Evolutionary conservation across 2,888 invertebrate genomes (phyloP).

Genomic region (Stictocephala bisonia): DNA sequence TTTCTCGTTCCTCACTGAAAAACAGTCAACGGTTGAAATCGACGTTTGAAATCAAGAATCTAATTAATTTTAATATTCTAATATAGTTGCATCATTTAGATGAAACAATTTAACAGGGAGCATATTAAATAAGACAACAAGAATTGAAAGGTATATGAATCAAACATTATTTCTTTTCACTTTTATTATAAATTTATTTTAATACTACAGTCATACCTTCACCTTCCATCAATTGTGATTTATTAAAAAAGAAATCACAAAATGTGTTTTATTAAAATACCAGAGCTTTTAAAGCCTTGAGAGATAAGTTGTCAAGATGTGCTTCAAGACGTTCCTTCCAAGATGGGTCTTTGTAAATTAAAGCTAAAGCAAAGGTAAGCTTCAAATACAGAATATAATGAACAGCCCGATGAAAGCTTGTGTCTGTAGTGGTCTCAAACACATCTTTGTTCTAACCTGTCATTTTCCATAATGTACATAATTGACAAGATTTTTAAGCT

Average conservation of each 20-base stretch:
- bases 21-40: too few relatives aligned
- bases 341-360: slow-evolving; percentile 12
- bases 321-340: not conserved
- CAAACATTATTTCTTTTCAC: slow-evolving; percentile 41
- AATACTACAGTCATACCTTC: slow-evolving; percentile 50
- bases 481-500: slow-evolving; percentile 40
- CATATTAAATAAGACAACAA: too few relatives aligned
- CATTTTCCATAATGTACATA: slow-evolving; percentile 6
- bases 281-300: slow-evolving; percentile 37
- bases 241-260: slow-evolving; percentile 48
- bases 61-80: too few relatives aligned
- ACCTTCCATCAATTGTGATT: slow-evolving; percentile 50
- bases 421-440: not conserved
- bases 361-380: slow-evolving; percentile 36
- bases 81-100: too few relatives aligned
- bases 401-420: slow-evolving; percentile 36
- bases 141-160: slow-evolving; percentile 21
- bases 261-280: slow-evolving; percentile 48
- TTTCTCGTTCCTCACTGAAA: too few relatives aligned
- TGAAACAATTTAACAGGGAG: too few relatives aligned
- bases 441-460: not conserved
- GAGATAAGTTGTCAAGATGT: slow-evolving; percentile 36
- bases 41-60: too few relatives aligned
- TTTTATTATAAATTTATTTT: slow-evolving; percentile 51
- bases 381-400: slow-evolving; percentile 17